phyloP scores from a whole-genome alignment of 2,113 vertebrate genomes.

The Sterna hirundo region DNA sequence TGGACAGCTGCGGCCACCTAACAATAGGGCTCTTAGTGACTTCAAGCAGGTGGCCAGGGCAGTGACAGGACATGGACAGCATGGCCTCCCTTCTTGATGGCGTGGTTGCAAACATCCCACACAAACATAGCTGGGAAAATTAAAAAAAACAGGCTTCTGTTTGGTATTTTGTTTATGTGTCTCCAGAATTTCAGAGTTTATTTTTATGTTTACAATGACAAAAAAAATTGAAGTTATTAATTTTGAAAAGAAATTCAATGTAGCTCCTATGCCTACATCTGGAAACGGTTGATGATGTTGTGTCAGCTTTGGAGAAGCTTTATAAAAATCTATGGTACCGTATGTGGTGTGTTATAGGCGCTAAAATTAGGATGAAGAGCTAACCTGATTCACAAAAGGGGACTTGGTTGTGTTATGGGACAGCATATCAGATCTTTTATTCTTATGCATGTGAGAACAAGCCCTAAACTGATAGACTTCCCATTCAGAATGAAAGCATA shows the following conservation, averaged over 20 bases:
- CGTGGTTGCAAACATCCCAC: not conserved
- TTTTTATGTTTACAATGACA: not conserved
- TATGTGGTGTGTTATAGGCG: not conserved
- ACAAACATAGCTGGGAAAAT: not conserved
- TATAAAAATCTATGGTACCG: not conserved
- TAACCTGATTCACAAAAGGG: not conserved
- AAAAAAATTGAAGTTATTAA: not conserved
- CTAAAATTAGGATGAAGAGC: not conserved
- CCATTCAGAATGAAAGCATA: not conserved
- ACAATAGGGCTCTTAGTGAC: rapidly evolving
- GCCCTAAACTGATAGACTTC: not conserved
- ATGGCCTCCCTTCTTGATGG: not conserved
- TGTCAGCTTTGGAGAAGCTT: not conserved
- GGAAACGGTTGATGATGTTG: not conserved
- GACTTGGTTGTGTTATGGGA: not conserved
- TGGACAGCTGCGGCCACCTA: not conserved
- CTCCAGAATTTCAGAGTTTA: not conserved
- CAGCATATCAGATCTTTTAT: not conserved
- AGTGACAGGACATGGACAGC: not conserved
- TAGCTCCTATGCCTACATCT: not conserved
- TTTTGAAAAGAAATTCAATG: not conserved
- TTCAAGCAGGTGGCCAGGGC: not conserved
- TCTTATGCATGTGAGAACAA: not conserved
- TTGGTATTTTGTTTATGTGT: not conserved
- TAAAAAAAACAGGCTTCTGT: not conserved